Conservation (phyloP, 2,888 invertebrate genomes). For the Agrochola lota region DNA sequence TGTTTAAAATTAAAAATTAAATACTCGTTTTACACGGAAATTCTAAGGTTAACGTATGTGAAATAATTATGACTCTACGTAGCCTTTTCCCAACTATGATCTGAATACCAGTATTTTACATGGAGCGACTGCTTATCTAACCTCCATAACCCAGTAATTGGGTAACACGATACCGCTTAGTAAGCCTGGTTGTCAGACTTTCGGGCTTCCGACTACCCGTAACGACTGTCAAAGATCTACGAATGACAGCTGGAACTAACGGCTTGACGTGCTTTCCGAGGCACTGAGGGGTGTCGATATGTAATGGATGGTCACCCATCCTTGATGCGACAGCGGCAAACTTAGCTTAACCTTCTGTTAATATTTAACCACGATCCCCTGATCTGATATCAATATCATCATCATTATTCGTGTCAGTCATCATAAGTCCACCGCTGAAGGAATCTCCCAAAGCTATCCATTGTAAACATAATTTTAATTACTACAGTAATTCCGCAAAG, state of each 20-base stretch:
- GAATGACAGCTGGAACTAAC: neutral
- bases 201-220: neutral
- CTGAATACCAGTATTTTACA: neutral
- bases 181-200: neutral
- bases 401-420: neutral
- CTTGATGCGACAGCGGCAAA: neutral
- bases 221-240: neutral
- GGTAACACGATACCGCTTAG: neutral
- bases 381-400: neutral
- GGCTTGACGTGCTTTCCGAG: neutral
- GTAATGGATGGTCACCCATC: neutral
- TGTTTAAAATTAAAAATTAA: too few relatives aligned
- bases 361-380: neutral
- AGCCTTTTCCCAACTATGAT: neutral
- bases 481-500: neutral
- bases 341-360: neutral
- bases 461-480: slow-evolving; percentile 22
- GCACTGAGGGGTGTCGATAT: neutral
- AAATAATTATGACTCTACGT: neutral
- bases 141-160: neutral
- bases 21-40: too few relatives aligned
- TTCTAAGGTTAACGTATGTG: neutral
- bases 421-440: neutral
- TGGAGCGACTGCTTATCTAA: neutral
- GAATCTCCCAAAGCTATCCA: neutral